Conservation (phyloP, 2,888 invertebrate genomes). For the Pyrgus malvae region DNA sequence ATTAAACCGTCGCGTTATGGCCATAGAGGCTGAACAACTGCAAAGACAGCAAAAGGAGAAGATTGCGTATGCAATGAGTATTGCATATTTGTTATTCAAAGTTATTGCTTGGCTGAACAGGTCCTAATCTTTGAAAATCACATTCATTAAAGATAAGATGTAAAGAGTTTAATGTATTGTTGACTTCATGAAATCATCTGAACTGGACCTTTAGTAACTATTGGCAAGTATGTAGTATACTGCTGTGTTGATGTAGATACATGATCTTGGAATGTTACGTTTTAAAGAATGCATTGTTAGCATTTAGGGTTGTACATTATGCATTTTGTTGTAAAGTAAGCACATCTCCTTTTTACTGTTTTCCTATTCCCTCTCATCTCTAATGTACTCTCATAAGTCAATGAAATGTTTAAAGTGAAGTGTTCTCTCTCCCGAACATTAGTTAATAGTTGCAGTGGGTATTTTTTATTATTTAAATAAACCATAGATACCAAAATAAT, state of each 20-base stretch:
- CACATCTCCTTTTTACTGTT: constrained; percentile 45
- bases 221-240: constrained; percentile 28
- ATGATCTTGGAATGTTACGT: constrained; percentile 12
- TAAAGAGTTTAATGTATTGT: constrained; percentile 58
- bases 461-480: constrained; percentile 70
- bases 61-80: constrained; percentile 90
- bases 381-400: constrained; percentile 41
- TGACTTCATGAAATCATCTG: constrained; percentile 57
- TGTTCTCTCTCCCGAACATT: constrained; percentile 50
- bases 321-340: constrained; percentile 61
- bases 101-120: constrained; percentile 89
- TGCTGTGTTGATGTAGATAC: constrained; percentile 24
- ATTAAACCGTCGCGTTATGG: constrained; percentile 92
- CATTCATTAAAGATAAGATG: constrained; percentile 62
- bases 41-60: constrained; percentile 93
- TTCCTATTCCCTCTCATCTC: constrained; percentile 43
- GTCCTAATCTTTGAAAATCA: constrained; percentile 58
- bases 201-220: constrained; percentile 20
- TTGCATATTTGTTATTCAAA: constrained; percentile 93
- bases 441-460: constrained; percentile 57
- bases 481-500: constrained; percentile 33
- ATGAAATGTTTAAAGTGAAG: constrained; percentile 61
- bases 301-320: constrained; percentile 41
- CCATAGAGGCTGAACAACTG: constrained; percentile 92
- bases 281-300: constrained; percentile 13